These are phyloP conservation scores for Pinctada fucata DNA, from an alignment of 2,888 invertebrate genomes.

Conservation along the genomic window DNA sequence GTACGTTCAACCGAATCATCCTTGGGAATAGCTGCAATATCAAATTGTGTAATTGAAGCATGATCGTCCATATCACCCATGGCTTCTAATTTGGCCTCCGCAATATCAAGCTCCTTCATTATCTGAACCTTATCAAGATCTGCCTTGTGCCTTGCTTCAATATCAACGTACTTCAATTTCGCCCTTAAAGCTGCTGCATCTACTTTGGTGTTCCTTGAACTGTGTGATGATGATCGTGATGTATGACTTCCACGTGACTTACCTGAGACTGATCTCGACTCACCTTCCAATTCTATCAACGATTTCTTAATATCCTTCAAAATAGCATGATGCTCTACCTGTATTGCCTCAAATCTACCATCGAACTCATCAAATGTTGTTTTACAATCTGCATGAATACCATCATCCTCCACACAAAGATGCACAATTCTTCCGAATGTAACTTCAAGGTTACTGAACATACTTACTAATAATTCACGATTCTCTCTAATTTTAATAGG, in stretches of 20 bases:
- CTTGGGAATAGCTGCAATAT: too few species aligned
- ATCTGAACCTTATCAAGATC: not conserved
- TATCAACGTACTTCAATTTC: constrained; percentile 3
- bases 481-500: not conserved
- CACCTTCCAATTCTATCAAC: not conserved
- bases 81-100: not conserved
- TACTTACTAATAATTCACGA: not conserved
- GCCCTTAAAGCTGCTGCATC: constrained; percentile 1
- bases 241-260: not conserved
- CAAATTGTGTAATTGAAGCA: not conserved
- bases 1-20: too few species aligned
- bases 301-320: not conserved
- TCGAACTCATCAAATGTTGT: not conserved
- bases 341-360: not conserved
- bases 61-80: not conserved
- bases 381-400: not conserved
- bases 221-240: not conserved
- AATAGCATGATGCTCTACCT: not conserved
- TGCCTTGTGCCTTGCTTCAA: not conserved
- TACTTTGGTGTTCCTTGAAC: not conserved
- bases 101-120: not conserved
- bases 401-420: not conserved
- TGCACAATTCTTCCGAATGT: not conserved
- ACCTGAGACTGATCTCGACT: not conserved
- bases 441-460: not conserved